Percentiles rank a stretch among this genome's conserved stretches.
These are phyloP conservation scores for Cryptotis parvus DNA, from an alignment of 2,113 vertebrate genomes.

Conservation along the genomic window DNA sequence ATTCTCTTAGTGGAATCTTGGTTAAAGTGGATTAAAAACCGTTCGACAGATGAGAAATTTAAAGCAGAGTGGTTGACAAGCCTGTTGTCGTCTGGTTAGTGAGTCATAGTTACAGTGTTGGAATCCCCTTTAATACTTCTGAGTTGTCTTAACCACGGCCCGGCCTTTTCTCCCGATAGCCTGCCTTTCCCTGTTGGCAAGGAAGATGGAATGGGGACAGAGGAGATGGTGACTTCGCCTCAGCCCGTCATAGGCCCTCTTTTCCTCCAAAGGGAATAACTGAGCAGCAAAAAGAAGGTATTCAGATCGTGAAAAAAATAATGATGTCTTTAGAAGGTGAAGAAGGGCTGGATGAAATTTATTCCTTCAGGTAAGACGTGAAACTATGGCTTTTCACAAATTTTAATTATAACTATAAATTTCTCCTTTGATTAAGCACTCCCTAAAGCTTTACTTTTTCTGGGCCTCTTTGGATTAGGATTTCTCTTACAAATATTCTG, in stretches of 20 bases:
- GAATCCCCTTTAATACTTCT: not conserved
- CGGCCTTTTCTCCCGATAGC: constrained; percentile 84
- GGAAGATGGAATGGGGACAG: constrained; percentile 70
- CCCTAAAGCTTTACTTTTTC: not conserved
- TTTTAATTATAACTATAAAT: not conserved
- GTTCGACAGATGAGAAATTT: constrained; percentile 41
- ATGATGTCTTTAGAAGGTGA: constrained; percentile 92
- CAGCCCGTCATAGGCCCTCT: constrained; percentile 15
- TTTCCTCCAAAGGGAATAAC: constrained; percentile 89
- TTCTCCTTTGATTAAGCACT: not conserved
- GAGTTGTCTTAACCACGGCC: constrained; percentile 47
- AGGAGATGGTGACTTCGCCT: constrained; percentile 56
- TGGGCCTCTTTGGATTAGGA: not conserved
- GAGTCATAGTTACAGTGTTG: not conserved
- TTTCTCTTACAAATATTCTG: constrained; percentile 20
- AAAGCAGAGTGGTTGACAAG: not conserved
- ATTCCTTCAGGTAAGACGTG: constrained; percentile 93
- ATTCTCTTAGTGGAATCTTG: constrained; percentile 1
- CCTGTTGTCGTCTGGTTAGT: not conserved
- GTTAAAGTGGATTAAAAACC: not conserved
- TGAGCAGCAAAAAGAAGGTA: constrained; percentile 89
- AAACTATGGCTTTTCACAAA: not conserved
- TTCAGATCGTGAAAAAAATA: constrained; percentile 91
- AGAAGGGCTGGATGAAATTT: constrained; percentile 93
- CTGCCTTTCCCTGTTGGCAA: constrained; percentile 91